Evolutionary conservation across 2,797 vertebrate genomes (phyloP), one percentile per base, ranked within the genome.

Genomic region (Gambelia wislizenii): DNA sequence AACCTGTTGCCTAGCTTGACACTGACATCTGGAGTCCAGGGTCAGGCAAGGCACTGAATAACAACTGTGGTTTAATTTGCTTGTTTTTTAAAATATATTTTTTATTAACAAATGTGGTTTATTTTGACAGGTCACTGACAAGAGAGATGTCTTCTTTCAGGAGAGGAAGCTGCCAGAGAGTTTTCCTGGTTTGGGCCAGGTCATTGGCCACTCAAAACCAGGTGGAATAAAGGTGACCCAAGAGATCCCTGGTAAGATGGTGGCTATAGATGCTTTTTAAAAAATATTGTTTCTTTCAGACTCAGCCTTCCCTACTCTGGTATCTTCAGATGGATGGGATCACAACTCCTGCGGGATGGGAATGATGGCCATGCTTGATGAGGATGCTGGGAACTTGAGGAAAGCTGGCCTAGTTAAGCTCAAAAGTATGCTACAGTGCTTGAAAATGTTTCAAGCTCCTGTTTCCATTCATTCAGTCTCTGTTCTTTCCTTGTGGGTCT

Each of bases 51-150:
- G 78, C 72, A 87, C 33, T 85, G 91, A 52, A 49, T 2, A 16
- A 67, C 67, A 16, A 4, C 1, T 0, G n/a, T n/a, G n/a, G n/a
- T n/a, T n/a, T n/a, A n/a, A n/a, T n/a, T n/a, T n/a, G n/a, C n/a
- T n/a, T n/a, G n/a, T n/a, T n/a, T n/a, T n/a, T n/a, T n/a, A n/a
- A n/a, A n/a, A n/a, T n/a, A n/a, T n/a, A n/a, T n/a, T n/a, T n/a
- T n/a, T n/a, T n/a, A n/a, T n/a, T n/a, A n/a, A n/a, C n/a, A n/a
- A n/a, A n/a, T n/a, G n/a, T n/a, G n/a, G 27, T 91, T 91, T 44
- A 76, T 89, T 67, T 91, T 79, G 61, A 87, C 95, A 99, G 99
- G 98, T 98, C 91, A 94, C 95, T 1, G 98, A 99, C 97, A 97
- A 95, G 87, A 97, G 98, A 67, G 92, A 97, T 0, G 94, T 98